phyloP scores from a whole-genome alignment of 2,888 invertebrate species.

The Oligia fasciuncula region DNA sequence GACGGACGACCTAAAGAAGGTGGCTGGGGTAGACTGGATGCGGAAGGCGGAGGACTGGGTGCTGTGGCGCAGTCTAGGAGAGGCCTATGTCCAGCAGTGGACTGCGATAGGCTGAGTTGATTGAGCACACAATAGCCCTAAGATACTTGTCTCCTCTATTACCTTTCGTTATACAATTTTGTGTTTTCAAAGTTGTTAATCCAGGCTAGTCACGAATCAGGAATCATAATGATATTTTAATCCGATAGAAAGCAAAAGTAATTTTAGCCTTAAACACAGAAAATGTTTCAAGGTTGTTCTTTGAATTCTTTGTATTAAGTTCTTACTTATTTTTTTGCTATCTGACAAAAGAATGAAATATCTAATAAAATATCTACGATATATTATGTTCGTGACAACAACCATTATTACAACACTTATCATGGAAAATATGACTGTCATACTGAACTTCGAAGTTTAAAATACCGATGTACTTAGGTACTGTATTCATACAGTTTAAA shows the following conservation, averaged over 20 bases:
- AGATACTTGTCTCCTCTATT: background rate
- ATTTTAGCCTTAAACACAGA: background rate
- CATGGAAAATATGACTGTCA: background rate
- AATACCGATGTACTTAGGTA: too few species aligned
- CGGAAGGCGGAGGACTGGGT: too few species aligned
- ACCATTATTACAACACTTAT: background rate
- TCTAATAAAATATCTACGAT: too few species aligned
- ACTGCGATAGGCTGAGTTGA: too few species aligned
- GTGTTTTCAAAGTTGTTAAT: conserved; percentile 20
- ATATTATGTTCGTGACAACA: background rate
- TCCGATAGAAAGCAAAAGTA: background rate
- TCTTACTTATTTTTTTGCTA: background rate
- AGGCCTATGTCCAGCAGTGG: too few species aligned
- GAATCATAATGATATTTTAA: conserved; percentile 19
- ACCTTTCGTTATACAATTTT: background rate
- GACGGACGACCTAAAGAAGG: too few species aligned
- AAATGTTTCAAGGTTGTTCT: background rate
- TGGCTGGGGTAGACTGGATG: too few species aligned
- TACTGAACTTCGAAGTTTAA: too few species aligned
- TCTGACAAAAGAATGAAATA: background rate
- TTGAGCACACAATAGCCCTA: background rate
- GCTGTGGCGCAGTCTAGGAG: too few species aligned
- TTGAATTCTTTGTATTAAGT: background rate
- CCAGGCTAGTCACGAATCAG: conserved; percentile 9
- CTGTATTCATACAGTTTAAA: too few species aligned